Evolutionary conservation across 2,888 invertebrate species (phyloP).

Genomic region (Trissoscelio sp.): DNA sequence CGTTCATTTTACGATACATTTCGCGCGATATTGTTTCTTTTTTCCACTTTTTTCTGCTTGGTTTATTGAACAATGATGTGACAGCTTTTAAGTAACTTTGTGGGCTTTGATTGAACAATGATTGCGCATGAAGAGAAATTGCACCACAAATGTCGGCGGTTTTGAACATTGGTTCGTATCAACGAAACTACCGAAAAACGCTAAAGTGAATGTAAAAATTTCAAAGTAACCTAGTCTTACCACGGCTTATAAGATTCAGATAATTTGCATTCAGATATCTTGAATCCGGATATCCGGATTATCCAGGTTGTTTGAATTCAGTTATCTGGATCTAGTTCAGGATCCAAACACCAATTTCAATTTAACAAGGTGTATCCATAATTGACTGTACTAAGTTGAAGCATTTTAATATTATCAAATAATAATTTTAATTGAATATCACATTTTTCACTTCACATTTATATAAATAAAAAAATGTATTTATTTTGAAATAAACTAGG

Average conservation of each 20-base stretch:
- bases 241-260: conserved; percentile 14
- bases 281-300: conserved; percentile 35
- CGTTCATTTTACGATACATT: conserved; percentile 63
- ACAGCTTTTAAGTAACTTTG: conserved; percentile 48
- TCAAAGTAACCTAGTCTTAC: neutral
- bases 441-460: too few species aligned
- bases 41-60: conserved; percentile 7
- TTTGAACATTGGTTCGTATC: conserved; percentile 14
- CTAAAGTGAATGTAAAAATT: conserved; percentile 12
- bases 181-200: conserved; percentile 22
- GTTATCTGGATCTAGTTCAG: conserved; percentile 31
- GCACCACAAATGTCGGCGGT: conserved; percentile 6
- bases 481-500: too few species aligned
- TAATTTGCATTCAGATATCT: conserved; percentile 38
- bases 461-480: too few species aligned
- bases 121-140: conserved; percentile 19
- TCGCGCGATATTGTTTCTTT: conserved; percentile 50
- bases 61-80: conserved; percentile 46
- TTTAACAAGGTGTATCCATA: conserved; percentile 11
- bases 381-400: conserved; percentile 1
- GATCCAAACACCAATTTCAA: conserved; percentile 25
- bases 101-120: conserved; percentile 27
- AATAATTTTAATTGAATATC: too few species aligned
- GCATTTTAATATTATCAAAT: too few species aligned
- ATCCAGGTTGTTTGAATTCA: conserved; percentile 37